Conservation (phyloP, 2,888 invertebrate species). For the Nasonovia ribisnigri region DNA sequence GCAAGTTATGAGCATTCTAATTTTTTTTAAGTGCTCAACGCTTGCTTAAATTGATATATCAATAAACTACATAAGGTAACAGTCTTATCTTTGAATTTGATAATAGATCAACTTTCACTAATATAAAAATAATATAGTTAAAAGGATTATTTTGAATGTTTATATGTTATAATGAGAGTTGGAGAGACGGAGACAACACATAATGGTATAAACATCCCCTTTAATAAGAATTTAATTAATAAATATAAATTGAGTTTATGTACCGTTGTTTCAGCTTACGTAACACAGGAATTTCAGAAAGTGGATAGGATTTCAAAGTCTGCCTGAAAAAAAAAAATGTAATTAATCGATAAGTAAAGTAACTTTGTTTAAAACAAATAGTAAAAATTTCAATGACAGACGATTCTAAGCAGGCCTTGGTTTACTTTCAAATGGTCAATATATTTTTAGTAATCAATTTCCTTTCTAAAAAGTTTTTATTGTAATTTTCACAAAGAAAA, state of each 20-base stretch:
- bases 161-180: background rate
- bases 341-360: background rate
- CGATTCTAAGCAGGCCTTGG: background rate
- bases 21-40: background rate
- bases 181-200: no score
- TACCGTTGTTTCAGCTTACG: slow-evolving; percentile 54
- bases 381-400: background rate
- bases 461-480: background rate
- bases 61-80: background rate
- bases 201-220: background rate
- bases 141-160: background rate
- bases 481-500: background rate
- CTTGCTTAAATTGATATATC: background rate
- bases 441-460: background rate
- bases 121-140: background rate
- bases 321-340: slow-evolving; percentile 47
- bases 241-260: background rate
- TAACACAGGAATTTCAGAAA: slow-evolving; percentile 33
- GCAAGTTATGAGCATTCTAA: background rate
- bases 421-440: background rate
- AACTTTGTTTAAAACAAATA: background rate
- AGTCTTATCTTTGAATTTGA: background rate
- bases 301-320: slow-evolving; percentile 36
- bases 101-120: background rate
- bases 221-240: background rate